Base-by-base conservation (phyloP, 2,888 invertebrate species). In the Ennomos quercinarius region DNA sequence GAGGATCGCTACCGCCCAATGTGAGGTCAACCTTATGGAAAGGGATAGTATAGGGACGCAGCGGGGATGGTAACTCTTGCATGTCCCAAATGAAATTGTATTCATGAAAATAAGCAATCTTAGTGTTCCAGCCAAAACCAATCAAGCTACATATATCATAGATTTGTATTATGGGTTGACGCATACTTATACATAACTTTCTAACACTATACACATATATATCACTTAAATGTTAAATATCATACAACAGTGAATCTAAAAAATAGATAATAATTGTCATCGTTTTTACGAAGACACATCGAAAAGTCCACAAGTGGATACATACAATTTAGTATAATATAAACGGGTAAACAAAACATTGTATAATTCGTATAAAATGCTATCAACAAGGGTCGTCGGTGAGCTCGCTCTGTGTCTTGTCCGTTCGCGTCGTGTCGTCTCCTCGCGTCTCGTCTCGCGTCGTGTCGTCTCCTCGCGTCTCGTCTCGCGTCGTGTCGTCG, bases 331-430 rank as follows among this genome's bases (percentile, higher is more conserved):
- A 66, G 64, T 74, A 66, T 67, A 68, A 63, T 70, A 69, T 73
- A 73, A 71, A 70, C 70, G 63, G 67, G 74, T 75, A 77, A 74
- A 71, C 65, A 82, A 83, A 76, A 77, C 66, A 39, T 81, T 83
- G 83, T 87, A 86, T 79, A 86, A 71, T 77, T 74, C 66, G 76
- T 86, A 84, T 74, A 84, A 88, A 86, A 84, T 63, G 52, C 73
- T 67, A 74, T 78, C 69, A 80, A 78, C 77, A 78, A 73, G 72
- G 66, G 57, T 74, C 60, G 45, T 71, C 57, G 38, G 47, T 42
- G 39, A 35, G 49, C 35, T 49, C 55, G 17, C 37, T 46, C 12
- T 12, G 50, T n/a, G 38, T 38, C 27, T 17, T n/a, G n/a, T 13
- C 12, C 9, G 10, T 11, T 12, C 39, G 27, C 17, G 9, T 13